Evolutionary conservation across 2,888 invertebrate genomes (phyloP).

Genomic region (Halictus ligatus): DNA sequence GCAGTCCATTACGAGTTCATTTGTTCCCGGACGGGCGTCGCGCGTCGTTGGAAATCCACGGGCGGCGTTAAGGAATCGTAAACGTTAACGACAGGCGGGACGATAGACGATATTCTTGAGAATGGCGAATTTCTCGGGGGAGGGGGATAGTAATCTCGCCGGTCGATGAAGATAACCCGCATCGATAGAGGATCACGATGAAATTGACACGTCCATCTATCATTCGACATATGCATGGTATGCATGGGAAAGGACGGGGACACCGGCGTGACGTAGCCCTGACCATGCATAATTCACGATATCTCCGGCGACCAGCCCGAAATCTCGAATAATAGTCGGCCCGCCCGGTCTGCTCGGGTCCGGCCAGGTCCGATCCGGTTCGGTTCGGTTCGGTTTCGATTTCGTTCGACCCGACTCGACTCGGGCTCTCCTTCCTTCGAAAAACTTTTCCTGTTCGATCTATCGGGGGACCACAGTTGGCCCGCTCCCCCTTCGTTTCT

Average conservation of each 20-base stretch:
- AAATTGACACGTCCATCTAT: constrained; percentile 81
- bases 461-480: constrained; percentile 5
- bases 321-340: constrained; percentile 78
- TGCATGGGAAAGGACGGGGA: constrained; percentile 73
- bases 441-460: constrained; percentile 50
- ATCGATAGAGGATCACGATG: constrained; percentile 74
- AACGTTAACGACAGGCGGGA: background rate
- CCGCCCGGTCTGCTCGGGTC: background rate
- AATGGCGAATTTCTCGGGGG: background rate
- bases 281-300: constrained; percentile 81
- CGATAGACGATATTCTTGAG: background rate
- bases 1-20: background rate
- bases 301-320: constrained; percentile 78
- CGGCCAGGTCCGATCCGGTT: background rate
- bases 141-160: constrained; percentile 55
- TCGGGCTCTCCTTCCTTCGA: constrained; percentile 37
- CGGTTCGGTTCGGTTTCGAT: background rate
- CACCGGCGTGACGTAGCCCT: constrained; percentile 67
- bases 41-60: background rate
- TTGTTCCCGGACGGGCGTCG: background rate
- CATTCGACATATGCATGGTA: constrained; percentile 73
- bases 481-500: background rate
- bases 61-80: background rate
- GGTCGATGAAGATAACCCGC: constrained; percentile 74
- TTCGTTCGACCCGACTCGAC: background rate